phyloP scores from a whole-genome alignment of 2,113 vertebrate genomes.

The Ammospiza nelsoni region DNA sequence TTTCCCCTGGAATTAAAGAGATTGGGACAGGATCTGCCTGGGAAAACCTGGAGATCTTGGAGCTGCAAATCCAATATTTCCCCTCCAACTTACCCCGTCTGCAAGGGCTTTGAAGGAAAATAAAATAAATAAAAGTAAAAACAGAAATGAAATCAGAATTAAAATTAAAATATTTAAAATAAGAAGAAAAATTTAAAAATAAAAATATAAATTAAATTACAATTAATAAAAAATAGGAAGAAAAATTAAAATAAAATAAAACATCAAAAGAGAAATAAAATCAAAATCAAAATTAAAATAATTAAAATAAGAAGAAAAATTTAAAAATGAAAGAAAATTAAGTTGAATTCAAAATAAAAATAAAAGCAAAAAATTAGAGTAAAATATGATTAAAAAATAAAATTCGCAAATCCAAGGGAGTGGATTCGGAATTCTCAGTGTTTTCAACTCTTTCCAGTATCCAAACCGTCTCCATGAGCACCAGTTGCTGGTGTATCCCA shows the following conservation, averaged over 20 bases:
- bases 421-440: background rate
- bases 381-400: too few relatives aligned
- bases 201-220: background rate
- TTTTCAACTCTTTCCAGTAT: background rate
- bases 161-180: background rate
- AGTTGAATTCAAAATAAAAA: background rate
- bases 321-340: background rate
- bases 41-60: background rate
- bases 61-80: background rate
- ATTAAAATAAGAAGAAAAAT: background rate
- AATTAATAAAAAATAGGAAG: background rate
- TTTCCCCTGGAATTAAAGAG: background rate
- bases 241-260: background rate
- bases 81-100: fast-evolving
- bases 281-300: background rate
- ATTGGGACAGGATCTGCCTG: fast-evolving
- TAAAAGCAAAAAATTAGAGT: background rate
- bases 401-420: background rate
- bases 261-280: background rate
- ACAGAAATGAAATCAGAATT: background rate
- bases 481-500: background rate
- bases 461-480: background rate
- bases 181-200: background rate
- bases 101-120: background rate
- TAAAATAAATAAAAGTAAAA: background rate